A percentile compares a stretch with the other conserved stretches of the same genome.
phyloP scores from a whole-genome alignment of 1,140 invertebrate genomes.

The Episyrphus balteatus region DNA sequence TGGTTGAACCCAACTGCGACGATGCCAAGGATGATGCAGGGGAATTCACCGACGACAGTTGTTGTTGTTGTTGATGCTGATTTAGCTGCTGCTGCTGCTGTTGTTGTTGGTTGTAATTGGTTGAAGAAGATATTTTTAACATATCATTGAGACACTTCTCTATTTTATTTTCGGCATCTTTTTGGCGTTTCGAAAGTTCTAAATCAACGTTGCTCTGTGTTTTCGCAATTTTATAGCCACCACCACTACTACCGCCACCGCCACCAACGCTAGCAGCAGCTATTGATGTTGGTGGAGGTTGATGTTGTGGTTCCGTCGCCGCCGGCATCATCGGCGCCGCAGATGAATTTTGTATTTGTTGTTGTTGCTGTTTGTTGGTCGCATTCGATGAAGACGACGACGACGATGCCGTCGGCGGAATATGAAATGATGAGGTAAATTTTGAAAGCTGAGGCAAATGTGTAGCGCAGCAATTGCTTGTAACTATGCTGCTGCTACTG shows the following conservation, averaged over 20 bases:
- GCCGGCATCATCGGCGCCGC: constrained; percentile 5
- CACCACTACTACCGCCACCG: neutral
- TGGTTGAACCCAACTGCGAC: neutral
- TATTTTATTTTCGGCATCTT: constrained; percentile 34
- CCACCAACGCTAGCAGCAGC: neutral
- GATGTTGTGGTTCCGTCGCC: constrained; percentile 5
- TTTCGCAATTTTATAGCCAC: constrained; percentile 6
- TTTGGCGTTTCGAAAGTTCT: constrained; percentile 27
- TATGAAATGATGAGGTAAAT: constrained; percentile 34
- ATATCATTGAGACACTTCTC: constrained; percentile 33
- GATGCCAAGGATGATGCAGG: too few species aligned
- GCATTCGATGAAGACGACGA: constrained; percentile 5
- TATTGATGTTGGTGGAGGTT: constrained; percentile 8
- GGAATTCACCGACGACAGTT: neutral
- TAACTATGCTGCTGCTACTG: constrained; percentile 30
- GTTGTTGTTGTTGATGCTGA: neutral
- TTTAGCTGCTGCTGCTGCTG: neutral
- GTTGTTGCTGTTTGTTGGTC: neutral
- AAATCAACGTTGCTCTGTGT: constrained; percentile 12
- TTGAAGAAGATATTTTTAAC: constrained; percentile 19
- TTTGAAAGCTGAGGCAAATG: constrained; percentile 32
- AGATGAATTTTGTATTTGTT: neutral
- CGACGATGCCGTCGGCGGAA: constrained; percentile 13
- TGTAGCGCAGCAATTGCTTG: constrained; percentile 31
- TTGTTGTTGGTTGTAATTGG: neutral